Conservation (phyloP, 2,797 vertebrate species). For the Tamandua tetradactyla region DNA sequence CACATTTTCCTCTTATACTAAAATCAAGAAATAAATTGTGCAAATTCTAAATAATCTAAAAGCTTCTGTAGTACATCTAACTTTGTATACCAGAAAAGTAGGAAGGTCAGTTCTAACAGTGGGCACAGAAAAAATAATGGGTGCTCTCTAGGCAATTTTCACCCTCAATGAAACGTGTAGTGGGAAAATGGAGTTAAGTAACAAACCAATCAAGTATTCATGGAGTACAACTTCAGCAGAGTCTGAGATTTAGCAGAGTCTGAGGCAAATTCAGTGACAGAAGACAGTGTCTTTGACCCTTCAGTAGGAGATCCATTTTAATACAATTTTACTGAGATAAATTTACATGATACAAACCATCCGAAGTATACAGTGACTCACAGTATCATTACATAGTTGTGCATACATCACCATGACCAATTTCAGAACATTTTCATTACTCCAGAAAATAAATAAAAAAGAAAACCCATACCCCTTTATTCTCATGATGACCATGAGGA, state of each 20-base stretch:
- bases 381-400: too few relatives aligned
- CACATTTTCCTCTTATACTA: constrained; percentile 51
- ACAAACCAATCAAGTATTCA: neutral
- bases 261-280: neutral
- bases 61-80: neutral
- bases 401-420: too few relatives aligned
- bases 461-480: too few relatives aligned
- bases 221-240: too few relatives aligned
- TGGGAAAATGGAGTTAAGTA: neutral
- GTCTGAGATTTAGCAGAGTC: neutral
- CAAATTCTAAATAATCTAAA: constrained; percentile 38
- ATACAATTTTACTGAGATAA: too few relatives aligned
- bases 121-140: neutral
- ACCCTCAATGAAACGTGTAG: neutral
- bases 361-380: too few relatives aligned
- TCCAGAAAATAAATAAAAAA: too few relatives aligned
- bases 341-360: too few relatives aligned
- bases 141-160: neutral
- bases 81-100: neutral
- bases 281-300: neutral
- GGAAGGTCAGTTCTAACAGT: neutral
- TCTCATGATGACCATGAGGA: neutral
- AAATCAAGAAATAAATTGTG: constrained; percentile 65
- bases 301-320: too few relatives aligned
- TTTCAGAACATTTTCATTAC: too few relatives aligned